A percentile compares a stretch with the other conserved stretches of the same genome.
Evolutionary conservation across 2,888 invertebrate genomes (phyloP).

Genomic region (Tinea trinotella): DNA sequence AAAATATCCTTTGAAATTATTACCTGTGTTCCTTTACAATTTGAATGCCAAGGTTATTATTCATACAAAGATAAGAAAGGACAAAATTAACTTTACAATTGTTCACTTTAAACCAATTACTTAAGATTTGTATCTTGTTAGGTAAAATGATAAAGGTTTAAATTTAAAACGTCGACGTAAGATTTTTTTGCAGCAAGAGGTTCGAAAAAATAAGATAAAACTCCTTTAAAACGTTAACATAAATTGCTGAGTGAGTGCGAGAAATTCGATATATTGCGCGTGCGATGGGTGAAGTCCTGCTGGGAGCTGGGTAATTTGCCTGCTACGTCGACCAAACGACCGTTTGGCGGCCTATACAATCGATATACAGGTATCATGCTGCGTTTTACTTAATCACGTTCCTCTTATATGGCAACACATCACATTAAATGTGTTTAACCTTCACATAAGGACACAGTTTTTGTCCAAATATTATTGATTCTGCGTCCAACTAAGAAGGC

Average conservation of each 20-base stretch:
- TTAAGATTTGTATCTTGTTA: conserved; percentile 10
- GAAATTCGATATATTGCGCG: conserved; percentile 43
- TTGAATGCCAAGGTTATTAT: background rate
- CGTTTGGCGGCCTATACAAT: conserved; percentile 15
- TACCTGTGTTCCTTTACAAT: conserved; percentile 5
- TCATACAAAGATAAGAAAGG: conserved; percentile 5
- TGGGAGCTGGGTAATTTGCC: conserved; percentile 54
- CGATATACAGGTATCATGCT: conserved; percentile 16
- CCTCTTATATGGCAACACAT: conserved; percentile 12
- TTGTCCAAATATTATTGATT: conserved; percentile 3
- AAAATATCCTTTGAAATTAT: background rate
- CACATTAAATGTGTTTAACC: background rate
- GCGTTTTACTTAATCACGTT: conserved; percentile 13
- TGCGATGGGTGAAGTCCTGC: conserved; percentile 33
- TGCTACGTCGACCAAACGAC: conserved; percentile 26
- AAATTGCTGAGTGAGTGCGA: conserved; percentile 31
- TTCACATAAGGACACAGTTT: background rate
- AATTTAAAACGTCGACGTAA: background rate
- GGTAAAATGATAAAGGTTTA: background rate
- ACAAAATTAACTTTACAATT: conserved; percentile 12
- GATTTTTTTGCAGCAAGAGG: background rate
- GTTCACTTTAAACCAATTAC: conserved; percentile 13
- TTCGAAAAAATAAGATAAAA: conserved; percentile 5
- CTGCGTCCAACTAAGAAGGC: background rate
- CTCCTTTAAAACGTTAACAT: conserved; percentile 6